phyloP scores from a whole-genome alignment of 2,797 vertebrate genomes.

The Margarornis squamiger region DNA sequence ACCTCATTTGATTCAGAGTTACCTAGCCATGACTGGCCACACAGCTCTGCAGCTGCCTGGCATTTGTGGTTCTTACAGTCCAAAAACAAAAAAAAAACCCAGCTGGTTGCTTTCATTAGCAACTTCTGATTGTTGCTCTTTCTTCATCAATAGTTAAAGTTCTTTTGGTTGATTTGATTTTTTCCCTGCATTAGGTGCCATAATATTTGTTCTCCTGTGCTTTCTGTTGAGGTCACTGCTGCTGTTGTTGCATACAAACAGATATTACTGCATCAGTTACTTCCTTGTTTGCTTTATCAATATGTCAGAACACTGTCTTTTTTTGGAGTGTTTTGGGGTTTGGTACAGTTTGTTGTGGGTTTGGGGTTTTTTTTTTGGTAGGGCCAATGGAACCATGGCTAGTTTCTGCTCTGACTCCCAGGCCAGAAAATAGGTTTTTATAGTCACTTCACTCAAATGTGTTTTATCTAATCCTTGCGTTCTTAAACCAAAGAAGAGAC shows the following conservation, averaged over 20 bases:
- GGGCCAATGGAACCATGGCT: neutral
- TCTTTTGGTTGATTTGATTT: neutral
- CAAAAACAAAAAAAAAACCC: neutral
- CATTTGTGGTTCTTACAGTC: neutral
- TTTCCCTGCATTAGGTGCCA: neutral
- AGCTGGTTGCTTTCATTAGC: neutral
- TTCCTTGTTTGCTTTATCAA: neutral
- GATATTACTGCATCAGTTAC: neutral
- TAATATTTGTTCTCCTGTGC: neutral
- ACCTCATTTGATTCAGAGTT: neutral
- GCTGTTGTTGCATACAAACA: neutral
- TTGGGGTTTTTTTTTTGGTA: neutral
- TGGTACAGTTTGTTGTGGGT: neutral
- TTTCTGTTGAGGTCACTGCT: neutral
- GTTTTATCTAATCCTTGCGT: neutral
- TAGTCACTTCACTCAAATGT: neutral
- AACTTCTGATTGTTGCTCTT: neutral
- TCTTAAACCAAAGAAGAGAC: neutral
- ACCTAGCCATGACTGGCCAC: neutral
- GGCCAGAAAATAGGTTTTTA: neutral
- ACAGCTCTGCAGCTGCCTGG: neutral
- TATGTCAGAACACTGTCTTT: neutral
- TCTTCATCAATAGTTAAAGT: neutral
- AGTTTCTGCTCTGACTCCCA: neutral
- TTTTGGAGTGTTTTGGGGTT: neutral